A percentile compares a stretch with the other conserved stretches of the same genome.
These are phyloP conservation scores for Acyrthosiphon pisum DNA, from an alignment of 1,140 invertebrate species.

Conservation along the genomic window DNA sequence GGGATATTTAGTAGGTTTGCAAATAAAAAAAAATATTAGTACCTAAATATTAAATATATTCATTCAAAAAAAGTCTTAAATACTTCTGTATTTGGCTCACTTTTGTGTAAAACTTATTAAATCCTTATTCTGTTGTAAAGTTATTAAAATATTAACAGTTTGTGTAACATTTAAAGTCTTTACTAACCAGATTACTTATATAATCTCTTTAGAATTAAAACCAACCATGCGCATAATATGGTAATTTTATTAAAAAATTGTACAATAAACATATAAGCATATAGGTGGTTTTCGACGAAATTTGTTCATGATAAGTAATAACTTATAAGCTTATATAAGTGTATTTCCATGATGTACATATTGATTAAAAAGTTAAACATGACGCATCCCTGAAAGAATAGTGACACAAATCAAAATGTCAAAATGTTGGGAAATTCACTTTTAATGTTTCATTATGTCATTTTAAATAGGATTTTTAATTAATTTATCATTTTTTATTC, in stretches of 20 bases:
- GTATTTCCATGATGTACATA: not conserved
- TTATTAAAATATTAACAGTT: slow-evolving; percentile 26
- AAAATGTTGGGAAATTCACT: too few species aligned
- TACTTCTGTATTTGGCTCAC: not conserved
- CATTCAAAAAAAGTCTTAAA: not conserved
- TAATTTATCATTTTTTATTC: too few species aligned
- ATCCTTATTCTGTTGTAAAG: not conserved
- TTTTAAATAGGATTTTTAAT: too few species aligned
- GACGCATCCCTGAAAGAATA: too few species aligned
- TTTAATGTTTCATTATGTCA: too few species aligned
- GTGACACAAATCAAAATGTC: too few species aligned
- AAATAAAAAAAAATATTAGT: not conserved
- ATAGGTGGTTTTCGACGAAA: not conserved
- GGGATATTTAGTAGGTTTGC: not conserved
- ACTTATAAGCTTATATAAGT: not conserved
- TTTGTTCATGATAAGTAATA: not conserved
- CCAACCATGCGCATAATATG: not conserved
- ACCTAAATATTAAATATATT: not conserved
- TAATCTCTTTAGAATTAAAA: slow-evolving; percentile 14
- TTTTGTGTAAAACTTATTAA: slow-evolving; percentile 3
- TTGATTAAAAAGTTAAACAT: not conserved
- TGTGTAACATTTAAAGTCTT: not conserved
- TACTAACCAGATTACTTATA: not conserved
- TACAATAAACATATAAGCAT: not conserved
- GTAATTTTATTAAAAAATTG: not conserved